Conservation (phyloP, 2,113 vertebrate species). For the Podocnemis expansa region DNA sequence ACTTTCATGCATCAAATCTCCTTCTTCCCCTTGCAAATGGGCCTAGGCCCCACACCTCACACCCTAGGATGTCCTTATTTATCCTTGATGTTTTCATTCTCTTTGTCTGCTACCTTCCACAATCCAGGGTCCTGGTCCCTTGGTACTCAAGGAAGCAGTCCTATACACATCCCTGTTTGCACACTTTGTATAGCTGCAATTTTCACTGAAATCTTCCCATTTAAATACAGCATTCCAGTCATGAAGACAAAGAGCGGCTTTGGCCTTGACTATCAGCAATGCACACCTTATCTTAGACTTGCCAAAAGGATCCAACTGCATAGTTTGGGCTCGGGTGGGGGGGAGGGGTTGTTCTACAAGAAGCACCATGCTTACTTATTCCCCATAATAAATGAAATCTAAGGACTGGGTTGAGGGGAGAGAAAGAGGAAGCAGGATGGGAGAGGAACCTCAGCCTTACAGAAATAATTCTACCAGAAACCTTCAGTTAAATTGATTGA, state of each 20-base stretch:
- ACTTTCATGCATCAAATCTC: neutral
- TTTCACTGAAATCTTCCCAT: neutral
- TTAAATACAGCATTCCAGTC: neutral
- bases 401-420: neutral
- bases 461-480: conserved; percentile 49
- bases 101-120: neutral
- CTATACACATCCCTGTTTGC: neutral
- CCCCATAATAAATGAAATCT: neutral
- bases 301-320: neutral
- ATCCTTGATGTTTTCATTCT: fast-evolving
- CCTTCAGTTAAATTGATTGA: conserved; percentile 66
- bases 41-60: neutral
- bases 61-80: fast-evolving
- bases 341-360: no score
- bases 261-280: neutral
- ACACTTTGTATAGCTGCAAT: neutral
- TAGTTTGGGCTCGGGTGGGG: neutral
- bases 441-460: neutral
- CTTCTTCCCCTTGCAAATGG: neutral
- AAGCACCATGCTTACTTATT: neutral
- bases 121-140: neutral
- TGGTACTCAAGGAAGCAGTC: neutral
- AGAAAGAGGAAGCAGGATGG: neutral
- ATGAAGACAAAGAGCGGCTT: neutral
- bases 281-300: neutral